These are phyloP conservation scores for Trichonephila clavipes DNA, from an alignment of 1,140 invertebrate genomes.

Conservation along the genomic window DNA sequence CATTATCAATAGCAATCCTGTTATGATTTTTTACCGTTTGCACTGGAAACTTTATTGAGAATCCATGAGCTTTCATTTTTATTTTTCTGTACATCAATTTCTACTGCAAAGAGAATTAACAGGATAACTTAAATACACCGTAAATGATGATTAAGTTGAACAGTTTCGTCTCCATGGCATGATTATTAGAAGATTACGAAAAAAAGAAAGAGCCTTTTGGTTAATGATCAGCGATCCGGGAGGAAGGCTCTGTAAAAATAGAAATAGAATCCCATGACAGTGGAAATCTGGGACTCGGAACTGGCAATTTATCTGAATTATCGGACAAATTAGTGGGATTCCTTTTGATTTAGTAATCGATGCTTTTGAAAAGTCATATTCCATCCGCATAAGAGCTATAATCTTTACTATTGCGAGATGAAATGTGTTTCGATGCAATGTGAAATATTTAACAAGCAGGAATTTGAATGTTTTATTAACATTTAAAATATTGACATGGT, in stretches of 20 bases:
- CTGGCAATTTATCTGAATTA: conserved; percentile 43
- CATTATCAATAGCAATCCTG: not conserved
- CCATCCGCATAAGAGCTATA: not conserved
- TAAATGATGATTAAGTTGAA: conserved; percentile 35
- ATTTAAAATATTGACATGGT: too few species aligned
- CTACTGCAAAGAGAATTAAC: not conserved
- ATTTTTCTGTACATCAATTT: not conserved
- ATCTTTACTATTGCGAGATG: too few species aligned
- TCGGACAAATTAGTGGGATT: conserved; percentile 7
- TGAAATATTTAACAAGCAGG: too few species aligned
- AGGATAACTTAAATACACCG: not conserved
- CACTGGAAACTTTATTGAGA: not conserved
- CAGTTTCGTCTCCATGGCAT: conserved; percentile 44
- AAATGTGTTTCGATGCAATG: too few species aligned
- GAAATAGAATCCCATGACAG: not conserved
- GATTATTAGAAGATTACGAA: conserved; percentile 11
- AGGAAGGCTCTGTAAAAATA: not conserved
- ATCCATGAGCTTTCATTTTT: not conserved
- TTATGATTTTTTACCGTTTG: not conserved
- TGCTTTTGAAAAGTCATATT: not conserved
- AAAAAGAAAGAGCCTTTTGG: too few species aligned
- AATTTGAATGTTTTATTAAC: too few species aligned
- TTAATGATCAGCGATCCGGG: not conserved
- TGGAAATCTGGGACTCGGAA: not conserved
- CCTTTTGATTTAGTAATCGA: conserved; percentile 14